Base-by-base conservation (phyloP, 2,888 invertebrate genomes). In the Pardosa pseudoannulata region DNA sequence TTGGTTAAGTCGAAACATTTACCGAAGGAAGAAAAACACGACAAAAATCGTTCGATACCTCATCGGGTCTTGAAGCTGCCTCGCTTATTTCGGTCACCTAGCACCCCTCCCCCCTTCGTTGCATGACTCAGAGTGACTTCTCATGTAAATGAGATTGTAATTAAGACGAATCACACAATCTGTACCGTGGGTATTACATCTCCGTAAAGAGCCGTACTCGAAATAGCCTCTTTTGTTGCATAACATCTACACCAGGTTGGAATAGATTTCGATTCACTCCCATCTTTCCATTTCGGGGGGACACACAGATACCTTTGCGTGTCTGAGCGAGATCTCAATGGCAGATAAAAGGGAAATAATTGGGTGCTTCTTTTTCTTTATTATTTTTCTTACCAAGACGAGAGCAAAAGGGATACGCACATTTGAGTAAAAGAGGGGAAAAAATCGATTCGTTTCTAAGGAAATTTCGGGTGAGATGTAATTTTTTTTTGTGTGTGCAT, bases 321-420 rank as follows among this genome's bases (percentile, higher is more conserved):
- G 65, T 19, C 46, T 39, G 6, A 31, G 64, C 64, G 1, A 65
- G 75, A 76, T 76, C 67, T 28, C 19, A 41, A 36, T 29, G 39
- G 39, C 31, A 31, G 65, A 76, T 76, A 76, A 67, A 28, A 28
- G 23, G 31, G 19, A 31, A 31, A 29, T 46, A 76, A 46, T 76
- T 41, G 65, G 46, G 1, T 56, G 23, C 7, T n/a, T n/a, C 16
- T 56, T 23, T 16, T 46, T 46, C 16, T 56, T 6, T 56, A 23
- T 56, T 56, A 2, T 46, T 46, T 16, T 6, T 9, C 36, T 36
- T 9, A 36, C 9, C 9, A 36, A 36, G 9, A 36, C 9, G 36
- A 5, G 9, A 36, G 36, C 36, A 36, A 36, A 36, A 36, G 5
- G 36, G 36, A 36, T 36, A 36, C n/a, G n/a, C n/a, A n/a, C n/a